Evolutionary conservation across 2,888 invertebrate species (phyloP), one percentile per base, ranked within the genome.

Genomic region (Orthosia gracilis): DNA sequence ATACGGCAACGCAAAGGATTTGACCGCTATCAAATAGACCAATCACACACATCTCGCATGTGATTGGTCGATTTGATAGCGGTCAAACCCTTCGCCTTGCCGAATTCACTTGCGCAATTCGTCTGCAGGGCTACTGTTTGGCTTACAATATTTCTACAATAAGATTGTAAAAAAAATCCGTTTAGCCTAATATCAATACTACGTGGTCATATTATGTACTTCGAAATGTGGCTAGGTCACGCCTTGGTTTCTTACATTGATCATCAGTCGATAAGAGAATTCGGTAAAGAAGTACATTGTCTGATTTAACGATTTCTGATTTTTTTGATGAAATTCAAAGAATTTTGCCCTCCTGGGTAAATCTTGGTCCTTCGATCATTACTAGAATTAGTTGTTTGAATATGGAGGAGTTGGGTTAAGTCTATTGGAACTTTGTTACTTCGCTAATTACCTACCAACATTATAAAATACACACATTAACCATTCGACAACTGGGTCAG

Each of bases 401-500:
- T 5, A 47, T 31, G 5, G 1, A 3, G 5, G 1, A 3, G 4
- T 73, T 73, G 21, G 12, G 9, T 3, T 52, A 50, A 26, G 21
- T 26, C 15, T 26, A 50, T 23, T 50, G 23, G 17, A 71, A 4
- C 40, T 40, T 45, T 45, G 23, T 23, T 9, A 40, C 4, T 9
- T 18, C 26, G 73, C 18, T 59, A 52, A 21, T 49, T 23, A 49
- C 47, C 31, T 50, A 50, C 3, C 50, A 26, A 40, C 58, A 63
- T 47, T 58, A 63, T 21, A 59, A 62, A 69, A 55, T 21, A 45
- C 26, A 21, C 7, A 52, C 31, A 47, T 45, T 23, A 49, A 55
- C 54, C 55, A 54, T 49, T 49, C 31, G 1, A 26, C 52, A 78
- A 75, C 58, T 66, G 23, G 69, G 76, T 63, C 61, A 69, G 1